Evolutionary conservation across 1,140 invertebrate genomes (phyloP).

Genomic region (Cydia pomonella): DNA sequence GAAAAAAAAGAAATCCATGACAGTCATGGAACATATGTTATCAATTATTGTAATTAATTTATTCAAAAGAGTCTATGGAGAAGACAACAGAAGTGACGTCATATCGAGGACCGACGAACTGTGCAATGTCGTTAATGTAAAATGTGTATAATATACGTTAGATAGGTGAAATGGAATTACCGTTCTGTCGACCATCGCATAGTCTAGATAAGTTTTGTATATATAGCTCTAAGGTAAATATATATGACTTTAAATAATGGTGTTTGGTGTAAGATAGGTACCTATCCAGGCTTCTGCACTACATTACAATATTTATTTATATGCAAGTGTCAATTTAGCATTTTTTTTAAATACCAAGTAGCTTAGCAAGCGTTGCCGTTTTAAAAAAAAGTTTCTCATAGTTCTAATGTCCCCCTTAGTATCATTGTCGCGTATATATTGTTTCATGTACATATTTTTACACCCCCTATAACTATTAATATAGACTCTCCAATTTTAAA

Average conservation of each 20-base stretch:
- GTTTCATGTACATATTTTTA: too few relatives aligned
- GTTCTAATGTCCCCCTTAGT: too few relatives aligned
- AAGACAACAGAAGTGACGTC: conserved; percentile 49
- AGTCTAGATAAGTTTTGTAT: conserved; percentile 69
- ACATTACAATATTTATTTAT: conserved; percentile 76
- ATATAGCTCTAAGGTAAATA: conserved; percentile 64
- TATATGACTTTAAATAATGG: conserved; percentile 70
- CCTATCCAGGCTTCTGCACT: conserved; percentile 76
- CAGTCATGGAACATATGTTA: too few relatives aligned
- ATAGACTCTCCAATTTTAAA: background rate
- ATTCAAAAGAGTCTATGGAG: background rate
- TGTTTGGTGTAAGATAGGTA: conserved; percentile 77
- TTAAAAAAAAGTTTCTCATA: background rate
- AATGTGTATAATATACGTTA: conserved; percentile 72
- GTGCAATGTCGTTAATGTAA: conserved; percentile 77
- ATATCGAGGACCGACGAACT: conserved; percentile 68
- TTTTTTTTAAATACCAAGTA: conserved; percentile 45
- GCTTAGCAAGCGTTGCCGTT: conserved; percentile 53
- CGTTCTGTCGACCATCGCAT: conserved; percentile 71
- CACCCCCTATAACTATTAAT: too few relatives aligned
- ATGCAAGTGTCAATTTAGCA: conserved; percentile 77
- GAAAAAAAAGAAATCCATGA: too few relatives aligned
- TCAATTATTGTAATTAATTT: background rate
- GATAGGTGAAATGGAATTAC: conserved; percentile 76
- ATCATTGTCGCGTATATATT: too few relatives aligned